A percentile compares a stretch with the other conserved stretches of the same genome.
These are phyloP conservation scores for Cheilosia soror DNA, from an alignment of 2,888 invertebrate species.

Conservation along the genomic window DNA sequence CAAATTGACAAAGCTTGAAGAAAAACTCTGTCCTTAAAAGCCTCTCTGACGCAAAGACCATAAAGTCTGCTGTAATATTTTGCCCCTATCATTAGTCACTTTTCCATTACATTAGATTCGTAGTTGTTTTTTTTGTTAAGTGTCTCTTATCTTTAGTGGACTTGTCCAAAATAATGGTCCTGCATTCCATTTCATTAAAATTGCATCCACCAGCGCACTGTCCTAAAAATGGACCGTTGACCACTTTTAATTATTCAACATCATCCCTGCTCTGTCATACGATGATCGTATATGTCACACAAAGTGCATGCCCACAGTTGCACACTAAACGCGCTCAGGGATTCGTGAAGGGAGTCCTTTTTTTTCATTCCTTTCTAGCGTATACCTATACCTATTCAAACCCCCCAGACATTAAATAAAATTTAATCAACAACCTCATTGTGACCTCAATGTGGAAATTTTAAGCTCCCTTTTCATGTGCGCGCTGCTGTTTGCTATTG, in stretches of 20 bases:
- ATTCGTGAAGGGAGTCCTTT: not conserved
- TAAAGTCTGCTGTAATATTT: not conserved
- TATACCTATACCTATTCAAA: not conserved
- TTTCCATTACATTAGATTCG: conserved; percentile 15
- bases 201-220: conserved; percentile 22
- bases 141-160: not conserved
- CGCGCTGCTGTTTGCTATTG: not conserved
- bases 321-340: conserved; percentile 18
- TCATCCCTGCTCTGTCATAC: conserved; percentile 17
- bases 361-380: not conserved
- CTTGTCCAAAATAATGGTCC: conserved; percentile 20
- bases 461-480: conserved; percentile 49
- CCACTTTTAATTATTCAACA: conserved; percentile 53
- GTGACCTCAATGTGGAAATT: conserved; percentile 61
- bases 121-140: not conserved
- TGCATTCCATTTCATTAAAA: conserved; percentile 39
- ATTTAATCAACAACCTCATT: conserved; percentile 66
- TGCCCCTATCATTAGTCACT: conserved; percentile 22
- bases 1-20: too few species aligned
- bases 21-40: too few species aligned
- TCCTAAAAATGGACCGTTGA: conserved; percentile 38
- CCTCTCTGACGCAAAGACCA: not conserved
- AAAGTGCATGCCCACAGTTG: conserved; percentile 13
- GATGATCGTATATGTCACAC: not conserved
- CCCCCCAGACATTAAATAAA: conserved; percentile 40